These are phyloP conservation scores for Chiridota heheva DNA, from an alignment of 35 echinoderm and acorn worm species.

Conservation along the genomic window DNA sequence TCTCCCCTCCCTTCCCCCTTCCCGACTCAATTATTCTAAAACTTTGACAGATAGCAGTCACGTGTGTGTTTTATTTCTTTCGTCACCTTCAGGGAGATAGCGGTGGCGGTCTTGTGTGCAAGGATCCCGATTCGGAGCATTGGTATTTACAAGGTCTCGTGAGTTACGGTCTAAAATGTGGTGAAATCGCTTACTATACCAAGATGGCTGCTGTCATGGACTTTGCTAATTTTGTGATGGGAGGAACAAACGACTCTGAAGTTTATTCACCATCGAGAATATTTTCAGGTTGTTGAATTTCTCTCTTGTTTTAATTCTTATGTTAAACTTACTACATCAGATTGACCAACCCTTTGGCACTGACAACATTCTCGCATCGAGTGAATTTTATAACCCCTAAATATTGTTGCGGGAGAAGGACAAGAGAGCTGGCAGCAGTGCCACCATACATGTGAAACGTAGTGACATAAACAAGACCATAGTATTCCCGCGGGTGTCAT, in stretches of 20 bases:
- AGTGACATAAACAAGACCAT: neutral
- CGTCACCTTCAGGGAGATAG: slow-evolving; percentile 41
- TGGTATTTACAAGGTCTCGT: slow-evolving; percentile 58
- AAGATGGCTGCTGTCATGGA: slow-evolving; percentile 37
- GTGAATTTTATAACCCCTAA: neutral
- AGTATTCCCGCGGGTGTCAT: neutral
- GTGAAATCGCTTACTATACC: slow-evolving; percentile 60
- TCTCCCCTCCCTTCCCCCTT: neutral
- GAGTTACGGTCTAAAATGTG: slow-evolving; percentile 51
- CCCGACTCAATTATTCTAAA: neutral
- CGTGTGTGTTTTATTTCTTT: neutral
- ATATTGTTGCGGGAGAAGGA: neutral
- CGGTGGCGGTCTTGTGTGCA: slow-evolving; percentile 49
- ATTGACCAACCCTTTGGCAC: neutral
- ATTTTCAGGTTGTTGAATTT: neutral
- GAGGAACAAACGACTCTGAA: neutral
- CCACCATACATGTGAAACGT: neutral
- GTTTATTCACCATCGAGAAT: neutral
- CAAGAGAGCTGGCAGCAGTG: neutral
- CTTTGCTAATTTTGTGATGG: slow-evolving; percentile 7
- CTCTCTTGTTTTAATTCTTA: neutral
- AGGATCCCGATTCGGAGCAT: slow-evolving; percentile 25
- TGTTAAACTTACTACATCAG: neutral
- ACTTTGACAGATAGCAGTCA: neutral
- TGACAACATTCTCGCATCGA: no score